These are phyloP conservation scores for Thalassaphorura encarpata DNA, from an alignment of 1,140 invertebrate species.

Conservation along the genomic window DNA sequence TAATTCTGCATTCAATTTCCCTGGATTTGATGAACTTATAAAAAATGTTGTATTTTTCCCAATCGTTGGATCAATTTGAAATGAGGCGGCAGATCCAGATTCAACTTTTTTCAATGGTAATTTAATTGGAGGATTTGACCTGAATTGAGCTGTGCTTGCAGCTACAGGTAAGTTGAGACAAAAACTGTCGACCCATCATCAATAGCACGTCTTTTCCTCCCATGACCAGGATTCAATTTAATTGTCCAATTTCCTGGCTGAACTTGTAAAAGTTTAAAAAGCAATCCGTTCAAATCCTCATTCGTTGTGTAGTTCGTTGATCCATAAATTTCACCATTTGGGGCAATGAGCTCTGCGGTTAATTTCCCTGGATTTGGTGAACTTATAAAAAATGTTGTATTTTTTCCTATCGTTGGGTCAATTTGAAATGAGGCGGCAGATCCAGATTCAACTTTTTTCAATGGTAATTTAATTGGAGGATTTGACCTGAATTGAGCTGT, in stretches of 20 bases:
- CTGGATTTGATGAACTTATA: constrained; percentile 3
- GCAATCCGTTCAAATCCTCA: neutral
- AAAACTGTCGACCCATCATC: neutral
- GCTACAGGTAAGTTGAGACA: constrained; percentile 6
- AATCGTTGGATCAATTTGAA: too few species aligned
- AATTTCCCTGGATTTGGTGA: neutral
- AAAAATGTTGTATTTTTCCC: constrained; percentile 7
- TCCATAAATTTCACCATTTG: constrained; percentile 3
- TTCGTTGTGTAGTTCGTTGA: neutral
- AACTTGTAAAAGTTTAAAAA: constrained; percentile 7
- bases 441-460: neutral
- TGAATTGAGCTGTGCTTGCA: too few species aligned
- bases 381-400: constrained; percentile 6
- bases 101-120: too few species aligned
- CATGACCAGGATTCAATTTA: neutral
- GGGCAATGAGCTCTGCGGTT: neutral
- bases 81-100: too few species aligned
- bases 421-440: neutral
- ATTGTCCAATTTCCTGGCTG: constrained; percentile 7
- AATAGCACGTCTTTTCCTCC: neutral
- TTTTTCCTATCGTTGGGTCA: constrained; percentile 1
- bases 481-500: neutral
- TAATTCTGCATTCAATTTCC: neutral
- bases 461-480: constrained; percentile 1
- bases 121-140: too few species aligned